phyloP scores from a whole-genome alignment of 2,888 invertebrate genomes.

The Biston stratarius region DNA sequence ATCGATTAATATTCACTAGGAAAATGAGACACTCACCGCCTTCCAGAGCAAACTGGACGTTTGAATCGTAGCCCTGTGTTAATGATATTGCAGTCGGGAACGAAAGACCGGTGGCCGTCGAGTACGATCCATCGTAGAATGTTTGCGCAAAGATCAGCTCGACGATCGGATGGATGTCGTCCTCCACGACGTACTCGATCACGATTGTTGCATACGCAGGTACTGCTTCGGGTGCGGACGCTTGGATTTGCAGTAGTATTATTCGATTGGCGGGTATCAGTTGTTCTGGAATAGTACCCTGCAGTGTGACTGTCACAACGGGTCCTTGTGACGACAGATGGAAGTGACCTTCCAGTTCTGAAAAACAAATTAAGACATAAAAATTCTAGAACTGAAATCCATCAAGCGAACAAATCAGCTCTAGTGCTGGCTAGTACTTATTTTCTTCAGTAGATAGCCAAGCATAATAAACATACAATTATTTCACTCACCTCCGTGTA shows the following conservation, averaged over 20 bases:
- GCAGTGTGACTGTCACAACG: constrained; percentile 33
- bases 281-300: constrained; percentile 43
- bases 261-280: constrained; percentile 43
- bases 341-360: constrained; percentile 25
- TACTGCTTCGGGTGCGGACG: constrained; percentile 25
- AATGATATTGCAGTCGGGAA: constrained; percentile 45
- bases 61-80: constrained; percentile 46
- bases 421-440: neutral
- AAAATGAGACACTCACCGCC: constrained; percentile 48
- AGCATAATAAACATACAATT: too few species aligned
- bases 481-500: constrained; percentile 40
- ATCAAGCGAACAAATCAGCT: neutral
- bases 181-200: constrained; percentile 20
- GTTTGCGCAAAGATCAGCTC: constrained; percentile 49
- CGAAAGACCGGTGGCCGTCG: constrained; percentile 38
- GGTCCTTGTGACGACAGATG: constrained; percentile 13
- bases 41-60: constrained; percentile 50
- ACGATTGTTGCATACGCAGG: constrained; percentile 34
- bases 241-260: constrained; percentile 35
- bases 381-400: neutral
- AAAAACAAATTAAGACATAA: neutral
- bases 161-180: constrained; percentile 20
- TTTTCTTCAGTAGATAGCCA: neutral
- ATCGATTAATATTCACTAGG: too few species aligned
- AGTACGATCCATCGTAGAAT: constrained; percentile 52